Evolutionary conservation across 2,797 vertebrate species (phyloP).

Genomic region (Phataginus tricuspis): DNA sequence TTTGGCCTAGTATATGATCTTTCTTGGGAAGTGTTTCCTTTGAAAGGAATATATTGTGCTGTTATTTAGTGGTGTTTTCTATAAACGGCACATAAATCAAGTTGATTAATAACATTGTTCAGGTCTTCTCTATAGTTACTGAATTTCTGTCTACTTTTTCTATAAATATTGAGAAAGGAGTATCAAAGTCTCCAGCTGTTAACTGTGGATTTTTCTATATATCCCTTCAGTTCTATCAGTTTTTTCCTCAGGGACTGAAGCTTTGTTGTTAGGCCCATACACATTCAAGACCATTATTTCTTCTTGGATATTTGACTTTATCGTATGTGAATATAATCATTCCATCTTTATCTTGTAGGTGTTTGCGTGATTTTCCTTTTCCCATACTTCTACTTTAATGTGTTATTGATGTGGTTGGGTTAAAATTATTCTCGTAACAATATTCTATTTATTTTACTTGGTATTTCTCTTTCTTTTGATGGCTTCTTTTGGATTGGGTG

Average conservation of each 20-base stretch:
- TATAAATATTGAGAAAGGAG: not conserved
- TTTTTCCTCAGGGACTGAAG: not conserved
- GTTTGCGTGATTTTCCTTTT: not conserved
- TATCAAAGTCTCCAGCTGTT: not conserved
- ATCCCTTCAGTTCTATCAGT: not conserved
- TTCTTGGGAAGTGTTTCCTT: not conserved
- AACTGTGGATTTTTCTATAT: not conserved
- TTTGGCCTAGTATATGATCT: not conserved
- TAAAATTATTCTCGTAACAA: not conserved
- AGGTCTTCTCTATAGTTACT: not conserved
- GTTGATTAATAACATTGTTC: not conserved
- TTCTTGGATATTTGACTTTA: not conserved
- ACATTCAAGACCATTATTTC: not conserved
- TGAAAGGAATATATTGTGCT: not conserved
- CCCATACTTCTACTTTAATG: not conserved
- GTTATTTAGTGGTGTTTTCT: not conserved
- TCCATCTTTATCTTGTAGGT: not conserved
- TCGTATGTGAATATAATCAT: not conserved
- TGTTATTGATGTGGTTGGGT: not conserved
- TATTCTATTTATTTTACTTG: not conserved
- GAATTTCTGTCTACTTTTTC: not conserved
- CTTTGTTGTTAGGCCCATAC: not conserved
- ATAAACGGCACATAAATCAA: not conserved
- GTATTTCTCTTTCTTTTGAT: not conserved
- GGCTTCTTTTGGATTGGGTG: not conserved